Conservation (phyloP, 1,140 invertebrate species). For the Arion vulgaris region DNA sequence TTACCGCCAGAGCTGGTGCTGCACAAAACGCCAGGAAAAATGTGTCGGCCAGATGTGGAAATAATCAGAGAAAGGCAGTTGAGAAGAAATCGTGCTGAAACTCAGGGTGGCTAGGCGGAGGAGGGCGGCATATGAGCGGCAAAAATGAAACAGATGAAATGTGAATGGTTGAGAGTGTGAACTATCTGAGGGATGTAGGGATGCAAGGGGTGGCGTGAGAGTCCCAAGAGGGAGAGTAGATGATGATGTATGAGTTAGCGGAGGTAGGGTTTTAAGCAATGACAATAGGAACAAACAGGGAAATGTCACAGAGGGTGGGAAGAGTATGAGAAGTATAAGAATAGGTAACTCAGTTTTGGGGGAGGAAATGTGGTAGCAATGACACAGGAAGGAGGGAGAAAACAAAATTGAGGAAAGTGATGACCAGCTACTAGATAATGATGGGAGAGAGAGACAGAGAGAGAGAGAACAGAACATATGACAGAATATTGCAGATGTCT, state of each 20-base stretch:
- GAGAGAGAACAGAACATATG: no score
- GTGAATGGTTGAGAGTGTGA: background rate
- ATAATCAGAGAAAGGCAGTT: background rate
- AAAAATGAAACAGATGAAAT: background rate
- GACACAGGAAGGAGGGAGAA: no score
- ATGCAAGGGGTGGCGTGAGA: background rate
- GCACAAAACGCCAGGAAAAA: background rate
- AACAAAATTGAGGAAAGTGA: no score
- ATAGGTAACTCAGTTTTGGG: no score
- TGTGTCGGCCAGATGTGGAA: background rate
- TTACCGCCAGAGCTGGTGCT: background rate
- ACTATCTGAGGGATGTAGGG: background rate
- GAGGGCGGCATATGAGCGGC: background rate
- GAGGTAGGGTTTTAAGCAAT: background rate
- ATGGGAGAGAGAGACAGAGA: background rate
- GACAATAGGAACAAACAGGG: no score
- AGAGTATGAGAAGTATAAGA: no score
- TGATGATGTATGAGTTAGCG: background rate
- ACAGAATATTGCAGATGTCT: no score
- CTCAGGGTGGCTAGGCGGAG: background rate
- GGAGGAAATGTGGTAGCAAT: no score
- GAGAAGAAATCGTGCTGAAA: background rate
- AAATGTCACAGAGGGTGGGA: no score
- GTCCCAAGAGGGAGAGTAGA: background rate
- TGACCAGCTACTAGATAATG: no score